Base-by-base conservation (phyloP, 1,140 invertebrate species). In the Calephelis virginiensis region DNA sequence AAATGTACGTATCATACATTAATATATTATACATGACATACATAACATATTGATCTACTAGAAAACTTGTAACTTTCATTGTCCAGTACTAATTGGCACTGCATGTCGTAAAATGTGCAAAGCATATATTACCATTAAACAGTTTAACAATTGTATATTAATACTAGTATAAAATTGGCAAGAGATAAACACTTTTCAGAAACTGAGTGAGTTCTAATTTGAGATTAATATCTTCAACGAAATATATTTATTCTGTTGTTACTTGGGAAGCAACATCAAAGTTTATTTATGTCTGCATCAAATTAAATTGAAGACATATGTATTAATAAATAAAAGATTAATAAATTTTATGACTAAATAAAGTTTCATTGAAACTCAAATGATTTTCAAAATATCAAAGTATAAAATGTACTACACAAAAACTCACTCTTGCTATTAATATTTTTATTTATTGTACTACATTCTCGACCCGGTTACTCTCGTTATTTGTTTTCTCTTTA, bases 141-240 rank as follows among this genome's bases (percentile, higher is more conserved):
- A 75, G 68, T 56, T 74, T 74, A 85, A 85, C 80, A 78, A 72
- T 69, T 80, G 81, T 82, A 86, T 80, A 86, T 68, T 12, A 74
- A 56, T 37, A 56, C 50, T 56, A 56, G 28, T 56, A 56, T 66
- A 64, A 74, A 78, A 68, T 67, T 82, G 83, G 83, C 83, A 83
- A 82, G 81, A 82, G 49, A 70, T 56, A 70, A 12, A 12, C 65
- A 49, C 12, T 11, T 65, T 17, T 61, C 46, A 61, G 56, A 49
- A n/a, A 49, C 12, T n/a, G 48, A 49, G 48, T 49, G 48, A 49
- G 48, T 49, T 49, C n/a, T 14, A 43, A 43, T 43, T 43, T 43
- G 40, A 8, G 40, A 43, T 43, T 43, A 43, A 43, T 43, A 43
- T 43, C 6, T 6, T 1, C 40, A 43, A 43, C 8, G 8, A 43